Evolutionary conservation across 2,113 vertebrate species (phyloP).

Genomic region (Anas platyrhynchos): DNA sequence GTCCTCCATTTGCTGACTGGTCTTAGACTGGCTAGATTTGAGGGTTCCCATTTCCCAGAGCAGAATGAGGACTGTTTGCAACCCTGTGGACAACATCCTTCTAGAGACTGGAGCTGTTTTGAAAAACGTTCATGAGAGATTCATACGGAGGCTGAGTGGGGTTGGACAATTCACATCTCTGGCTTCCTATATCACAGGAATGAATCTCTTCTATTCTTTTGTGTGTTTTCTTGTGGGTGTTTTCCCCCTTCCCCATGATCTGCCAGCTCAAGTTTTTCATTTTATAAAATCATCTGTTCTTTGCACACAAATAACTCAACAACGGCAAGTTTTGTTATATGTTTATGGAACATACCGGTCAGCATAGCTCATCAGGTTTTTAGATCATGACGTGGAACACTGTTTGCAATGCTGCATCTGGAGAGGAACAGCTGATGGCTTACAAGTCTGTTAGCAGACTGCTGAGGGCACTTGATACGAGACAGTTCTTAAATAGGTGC

Average conservation of each 20-base stretch:
- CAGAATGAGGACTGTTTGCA: accelerated
- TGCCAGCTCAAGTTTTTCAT: neutral
- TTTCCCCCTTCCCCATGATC: neutral
- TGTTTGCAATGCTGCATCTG: neutral
- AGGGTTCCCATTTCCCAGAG: neutral
- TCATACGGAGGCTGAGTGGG: neutral
- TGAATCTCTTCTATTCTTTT: neutral
- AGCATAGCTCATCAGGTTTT: neutral
- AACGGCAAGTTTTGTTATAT: neutral
- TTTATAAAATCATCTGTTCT: neutral
- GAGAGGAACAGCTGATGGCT: neutral
- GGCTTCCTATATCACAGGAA: neutral
- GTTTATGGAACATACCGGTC: neutral
- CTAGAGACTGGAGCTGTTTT: neutral
- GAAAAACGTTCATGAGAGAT: neutral
- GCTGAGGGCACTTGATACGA: neutral
- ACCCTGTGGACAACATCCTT: neutral
- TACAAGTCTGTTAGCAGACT: neutral
- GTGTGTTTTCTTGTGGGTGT: neutral
- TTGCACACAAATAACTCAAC: neutral
- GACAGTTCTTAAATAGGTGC: neutral
- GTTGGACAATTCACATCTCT: neutral
- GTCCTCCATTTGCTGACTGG: neutral
- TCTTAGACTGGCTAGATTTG: neutral
- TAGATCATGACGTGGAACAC: neutral